These are phyloP conservation scores for Drosophila santomea DNA, from an alignment of 1,140 invertebrate species.

Conservation along the genomic window DNA sequence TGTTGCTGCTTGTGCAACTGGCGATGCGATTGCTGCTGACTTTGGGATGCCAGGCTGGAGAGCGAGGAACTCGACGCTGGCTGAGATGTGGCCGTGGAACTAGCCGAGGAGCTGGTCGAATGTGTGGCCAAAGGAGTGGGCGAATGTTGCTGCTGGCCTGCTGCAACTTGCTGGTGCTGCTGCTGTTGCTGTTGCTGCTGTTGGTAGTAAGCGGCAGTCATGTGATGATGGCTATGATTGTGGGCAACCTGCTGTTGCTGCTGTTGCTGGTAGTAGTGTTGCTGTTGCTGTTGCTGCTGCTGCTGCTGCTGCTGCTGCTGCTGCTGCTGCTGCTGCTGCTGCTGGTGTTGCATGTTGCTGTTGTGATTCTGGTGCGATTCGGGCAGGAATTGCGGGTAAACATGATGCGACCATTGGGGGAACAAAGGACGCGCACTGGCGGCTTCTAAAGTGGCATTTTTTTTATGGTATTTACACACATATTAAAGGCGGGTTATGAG, in stretches of 20 bases:
- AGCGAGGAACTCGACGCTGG: constrained; percentile 79
- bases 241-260: constrained; percentile 55
- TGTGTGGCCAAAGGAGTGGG: constrained; percentile 69
- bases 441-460: constrained; percentile 62
- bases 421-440: constrained; percentile 90
- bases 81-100: constrained; percentile 79
- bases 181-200: constrained; percentile 63
- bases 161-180: constrained; percentile 31
- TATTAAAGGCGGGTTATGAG: constrained; percentile 21
- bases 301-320: constrained; percentile 70
- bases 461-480: constrained; percentile 24
- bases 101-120: constrained; percentile 80
- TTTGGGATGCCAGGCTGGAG: constrained; percentile 77
- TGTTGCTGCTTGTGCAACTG: constrained; percentile 55
- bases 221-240: constrained; percentile 72
- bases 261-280: constrained; percentile 45
- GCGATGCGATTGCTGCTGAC: constrained; percentile 69
- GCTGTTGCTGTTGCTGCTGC: constrained; percentile 54
- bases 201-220: constrained; percentile 62
- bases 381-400: constrained; percentile 95
- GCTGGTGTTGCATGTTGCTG: constrained; percentile 71
- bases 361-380: constrained; percentile 91
- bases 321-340: constrained; percentile 58
- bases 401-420: constrained; percentile 96
- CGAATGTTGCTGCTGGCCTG: constrained; percentile 57